Evolutionary conservation across 2,113 vertebrate genomes (phyloP), one percentile per base, ranked within the genome.

Genomic region (Micromys minutus): DNA sequence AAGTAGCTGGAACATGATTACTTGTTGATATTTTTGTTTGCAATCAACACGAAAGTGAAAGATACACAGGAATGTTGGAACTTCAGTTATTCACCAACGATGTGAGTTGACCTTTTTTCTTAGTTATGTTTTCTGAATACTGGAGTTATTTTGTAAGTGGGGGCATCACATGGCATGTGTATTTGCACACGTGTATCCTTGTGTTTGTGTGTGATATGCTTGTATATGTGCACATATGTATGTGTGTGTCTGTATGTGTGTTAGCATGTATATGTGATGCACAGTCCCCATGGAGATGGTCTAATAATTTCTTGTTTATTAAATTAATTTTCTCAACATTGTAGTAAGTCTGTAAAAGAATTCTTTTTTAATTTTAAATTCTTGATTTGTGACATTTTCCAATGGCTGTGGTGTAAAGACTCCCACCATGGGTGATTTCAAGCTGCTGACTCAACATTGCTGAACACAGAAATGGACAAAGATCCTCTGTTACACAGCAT

Each of bases 1-100:
- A 76, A 9, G 7, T 29, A 63, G 57, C 24, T 52, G 57, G 21
- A 47, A 75, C 74, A 29, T 75, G 39, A 86, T 77, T 84, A 94
- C 91, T 89, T 52, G 42, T 77, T 84, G 61, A 76, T 47, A 76
- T 31, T 92, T 94, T 92, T 65, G 47, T 77, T 86, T 67, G 12
- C 6, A 31, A 29, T 55, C 50, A 79, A 65, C 31, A 81, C 55
- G 71, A 80, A 96, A 87, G 72, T 90, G 39, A 90, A 75, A 87
- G 75, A 71, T 89, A 89, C 34, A 16, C 36, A 93, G 9, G 22
- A 87, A 59, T 39, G 50, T 21, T 59, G 42, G 29, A 31, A 88
- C 75, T 83, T 69, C 36, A 61, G 67, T 75, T 69, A 57, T 24
- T 87, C n/a, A 57, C 4, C 29, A 52, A 59, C 19, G 50, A 67